Evolutionary conservation across 2,888 invertebrate species (phyloP), one percentile per base, ranked within the genome.

Genomic region (Lepidocyrtinus sp.): DNA sequence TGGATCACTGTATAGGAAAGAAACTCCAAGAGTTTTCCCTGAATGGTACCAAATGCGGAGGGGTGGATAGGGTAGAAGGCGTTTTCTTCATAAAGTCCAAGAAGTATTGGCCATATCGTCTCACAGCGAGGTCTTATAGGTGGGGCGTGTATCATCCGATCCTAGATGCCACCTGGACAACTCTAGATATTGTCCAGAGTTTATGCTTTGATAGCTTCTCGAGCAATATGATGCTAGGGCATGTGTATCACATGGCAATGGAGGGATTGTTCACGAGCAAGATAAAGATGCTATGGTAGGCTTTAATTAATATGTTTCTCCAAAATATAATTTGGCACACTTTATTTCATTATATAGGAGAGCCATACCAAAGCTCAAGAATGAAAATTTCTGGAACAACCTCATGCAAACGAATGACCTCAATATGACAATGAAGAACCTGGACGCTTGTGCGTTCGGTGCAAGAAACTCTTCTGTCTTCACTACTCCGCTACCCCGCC

Each of bases 361-460:
- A 69, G 9, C 50, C 2, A n/a, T 25, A 3, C 63, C 50, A 0
- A 2, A 15, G n/a, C 26, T 76, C 12, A 62, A 70, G 19, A 69
- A 76, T 27, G 75, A 76, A 17, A 64, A 64, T 12, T 76, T 76
- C 63, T 76, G 75, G 75, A 76, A 76, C 24, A 76, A 76, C 45
- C 46, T 76, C 2, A 1, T 76, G 12, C 75, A 70, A 63, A 76
- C 75, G 0, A 22, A 45, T 26, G 70, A 76, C 15, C 24, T 76
- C 7, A 70, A 76, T 17, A 17, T 24, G 2, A 76, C 75, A 26
- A 76, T 76, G 75, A 17, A 62, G 15, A 76, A 76, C 55, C 24
- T 76, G 21, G 75, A 76, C 46, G 75, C 75, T 21, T 76, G 75
- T 50, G 46, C 69, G 36, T 22, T 69, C 7, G 75, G 22, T 0